A percentile compares a stretch with the other conserved stretches of the same genome.
Conservation (phyloP, 2,888 invertebrate species). For the Drosophila paramelanica region DNA sequence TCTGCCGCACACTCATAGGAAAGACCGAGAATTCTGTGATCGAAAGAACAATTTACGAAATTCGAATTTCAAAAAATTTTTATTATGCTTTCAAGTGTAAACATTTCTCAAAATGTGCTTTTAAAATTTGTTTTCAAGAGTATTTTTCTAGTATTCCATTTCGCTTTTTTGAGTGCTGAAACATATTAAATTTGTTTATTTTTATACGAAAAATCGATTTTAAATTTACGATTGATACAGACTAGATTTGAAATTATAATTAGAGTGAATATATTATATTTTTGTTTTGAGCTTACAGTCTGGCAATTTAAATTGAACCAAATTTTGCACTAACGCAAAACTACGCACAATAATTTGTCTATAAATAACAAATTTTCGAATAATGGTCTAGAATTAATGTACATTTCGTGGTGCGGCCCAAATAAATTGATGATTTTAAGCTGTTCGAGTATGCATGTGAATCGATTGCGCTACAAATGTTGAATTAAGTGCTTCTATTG, state of each 20-base stretch:
- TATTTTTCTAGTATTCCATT: not conserved
- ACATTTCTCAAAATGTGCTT: not conserved
- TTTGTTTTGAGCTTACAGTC: not conserved
- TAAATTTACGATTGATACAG: too few species aligned
- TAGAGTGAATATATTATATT: too few species aligned
- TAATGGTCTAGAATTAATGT: constrained; percentile 22
- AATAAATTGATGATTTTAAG: constrained; percentile 44
- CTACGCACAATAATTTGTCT: constrained; percentile 41
- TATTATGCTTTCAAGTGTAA: not conserved
- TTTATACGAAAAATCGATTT: not conserved
- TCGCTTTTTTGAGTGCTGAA: not conserved
- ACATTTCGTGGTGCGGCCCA: constrained; percentile 25
- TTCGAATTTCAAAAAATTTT: not conserved
- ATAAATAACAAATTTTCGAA: constrained; percentile 58
- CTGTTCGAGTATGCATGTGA: constrained; percentile 9
- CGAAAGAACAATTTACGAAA: too few species aligned
- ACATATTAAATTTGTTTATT: not conserved
- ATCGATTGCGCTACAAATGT: constrained; percentile 65
- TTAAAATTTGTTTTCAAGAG: not conserved
- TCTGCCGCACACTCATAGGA: not conserved
- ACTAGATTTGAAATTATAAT: not conserved
- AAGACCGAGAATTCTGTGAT: not conserved
- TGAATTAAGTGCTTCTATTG: constrained; percentile 54
- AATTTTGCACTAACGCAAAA: constrained; percentile 17
- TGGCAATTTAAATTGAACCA: constrained; percentile 1